Base-by-base conservation (phyloP, 2,888 invertebrate species). In the Eristalis intricaria region DNA sequence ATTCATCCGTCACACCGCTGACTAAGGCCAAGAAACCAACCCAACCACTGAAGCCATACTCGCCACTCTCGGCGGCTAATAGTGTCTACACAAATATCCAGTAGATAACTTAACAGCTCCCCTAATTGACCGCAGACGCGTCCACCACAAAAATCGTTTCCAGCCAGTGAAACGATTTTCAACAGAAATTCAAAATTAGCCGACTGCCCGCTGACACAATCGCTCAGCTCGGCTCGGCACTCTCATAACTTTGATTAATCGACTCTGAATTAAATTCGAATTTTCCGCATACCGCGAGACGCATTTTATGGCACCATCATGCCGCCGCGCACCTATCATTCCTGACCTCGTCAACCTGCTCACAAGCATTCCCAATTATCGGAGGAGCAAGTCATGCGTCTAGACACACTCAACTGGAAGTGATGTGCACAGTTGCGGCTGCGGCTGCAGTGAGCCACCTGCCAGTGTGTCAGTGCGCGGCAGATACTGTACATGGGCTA, bases 331-430 rank as follows among this genome's bases (percentile, higher is more conserved):
- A 26, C 15, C 26, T 63, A 73, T 74, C 65, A 79, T 78, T 70
- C 65, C 81, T 85, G 84, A 81, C 84, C 84, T 85, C 81, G 84
- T 81, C 84, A 85, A 77, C 73, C 4, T 71, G 60, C 64, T 81
- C 58, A 61, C 50, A 50, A 19, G 19, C 65, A 79, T 77, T 74
- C n/a, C 58, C 75, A 75, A 74, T 50, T 50, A 50, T 77, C 43
- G 22, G 80, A 60, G 26, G 26, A 26, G 56, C 35, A 32, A 29
- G 19, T 10, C 13, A 13, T 22, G 13, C 38, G 83, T 78, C 79
- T 84, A 84, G 84, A 84, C 75, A 56, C n/a, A n/a, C n/a, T n/a
- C n/a, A n/a, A n/a, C 56, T 26, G 26, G 26, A 26, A 26, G 26
- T 26, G 26, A 26, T 26, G 26, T 26, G 26, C 5, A 5, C 2